Evolutionary conservation across 1,140 invertebrate genomes (phyloP).

Genomic region (Nasonia vitripennis): DNA sequence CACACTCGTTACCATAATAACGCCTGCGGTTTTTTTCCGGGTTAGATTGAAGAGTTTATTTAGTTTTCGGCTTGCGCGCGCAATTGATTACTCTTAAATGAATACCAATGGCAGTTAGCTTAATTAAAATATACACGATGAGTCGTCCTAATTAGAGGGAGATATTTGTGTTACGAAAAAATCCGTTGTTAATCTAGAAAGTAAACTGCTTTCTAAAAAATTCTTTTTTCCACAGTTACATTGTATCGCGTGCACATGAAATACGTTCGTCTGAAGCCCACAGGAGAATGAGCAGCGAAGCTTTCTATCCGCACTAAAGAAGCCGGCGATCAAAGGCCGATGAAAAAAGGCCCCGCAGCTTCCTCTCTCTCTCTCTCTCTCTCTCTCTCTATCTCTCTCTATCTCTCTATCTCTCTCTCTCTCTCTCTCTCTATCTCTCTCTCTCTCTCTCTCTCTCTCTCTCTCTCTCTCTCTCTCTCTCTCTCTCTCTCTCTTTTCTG

Average conservation of each 20-base stretch:
- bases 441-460: background rate
- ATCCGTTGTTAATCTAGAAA: background rate
- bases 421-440: background rate
- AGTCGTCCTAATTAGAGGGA: no score
- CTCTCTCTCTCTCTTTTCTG: background rate
- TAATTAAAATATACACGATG: no score
- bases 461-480: no score
- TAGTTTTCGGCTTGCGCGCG: background rate
- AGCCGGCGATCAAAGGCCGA: background rate
- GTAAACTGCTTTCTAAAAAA: background rate
- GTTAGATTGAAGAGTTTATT: constrained; percentile 1
- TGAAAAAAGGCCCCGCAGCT: no score
- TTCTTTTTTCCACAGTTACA: background rate
- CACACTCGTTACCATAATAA: constrained; percentile 19
- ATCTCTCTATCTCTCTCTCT: no score
- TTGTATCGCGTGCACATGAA: background rate
- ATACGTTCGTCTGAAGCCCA: background rate
- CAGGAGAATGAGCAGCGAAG: background rate
- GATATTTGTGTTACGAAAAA: background rate
- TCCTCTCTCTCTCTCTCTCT: no score
- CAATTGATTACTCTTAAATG: background rate
- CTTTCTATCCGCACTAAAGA: constrained; percentile 10
- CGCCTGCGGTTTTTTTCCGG: background rate
- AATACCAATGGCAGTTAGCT: no score
- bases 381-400: no score